These are phyloP conservation scores for Stylophora pistillata DNA, from an alignment of 64 coral and sea anemone genomes.

Conservation along the genomic window DNA sequence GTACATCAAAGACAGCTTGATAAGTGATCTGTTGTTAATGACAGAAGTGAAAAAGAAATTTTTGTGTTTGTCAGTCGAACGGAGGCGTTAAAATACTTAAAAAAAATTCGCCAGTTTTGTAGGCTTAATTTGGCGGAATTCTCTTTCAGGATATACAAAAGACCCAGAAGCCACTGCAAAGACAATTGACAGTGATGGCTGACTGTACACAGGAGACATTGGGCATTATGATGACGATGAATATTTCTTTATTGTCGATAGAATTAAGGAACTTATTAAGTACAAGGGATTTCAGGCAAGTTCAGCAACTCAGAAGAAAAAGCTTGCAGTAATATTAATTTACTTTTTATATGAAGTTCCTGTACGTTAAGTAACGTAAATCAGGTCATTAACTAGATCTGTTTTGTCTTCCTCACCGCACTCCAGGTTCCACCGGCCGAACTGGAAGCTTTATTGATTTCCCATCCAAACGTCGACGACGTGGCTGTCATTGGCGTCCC, in stretches of 20 bases:
- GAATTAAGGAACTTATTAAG: slow-evolving; percentile 69
- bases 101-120: neutral
- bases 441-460: slow-evolving; percentile 53
- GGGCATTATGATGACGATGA: slow-evolving; percentile 68
- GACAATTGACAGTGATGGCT: slow-evolving; percentile 61
- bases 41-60: no score
- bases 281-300: slow-evolving; percentile 67
- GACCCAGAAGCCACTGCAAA: slow-evolving; percentile 54
- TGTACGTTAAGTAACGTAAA: no score
- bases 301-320: neutral
- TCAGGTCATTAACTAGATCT: neutral
- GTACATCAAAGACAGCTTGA: neutral
- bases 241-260: slow-evolving; percentile 63
- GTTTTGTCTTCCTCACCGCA: neutral
- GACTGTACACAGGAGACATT: slow-evolving; percentile 69
- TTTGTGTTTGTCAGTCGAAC: neutral
- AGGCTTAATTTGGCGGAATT: neutral
- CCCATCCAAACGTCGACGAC: slow-evolving; percentile 52
- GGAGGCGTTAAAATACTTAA: no score
- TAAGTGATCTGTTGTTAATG: neutral
- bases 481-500: slow-evolving; percentile 69
- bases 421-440: slow-evolving; percentile 60
- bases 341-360: no score
- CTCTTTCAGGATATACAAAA: slow-evolving; percentile 66
- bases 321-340: neutral